Conservation (phyloP, 2,797 vertebrate species). For the Eulemur rubriventer region DNA sequence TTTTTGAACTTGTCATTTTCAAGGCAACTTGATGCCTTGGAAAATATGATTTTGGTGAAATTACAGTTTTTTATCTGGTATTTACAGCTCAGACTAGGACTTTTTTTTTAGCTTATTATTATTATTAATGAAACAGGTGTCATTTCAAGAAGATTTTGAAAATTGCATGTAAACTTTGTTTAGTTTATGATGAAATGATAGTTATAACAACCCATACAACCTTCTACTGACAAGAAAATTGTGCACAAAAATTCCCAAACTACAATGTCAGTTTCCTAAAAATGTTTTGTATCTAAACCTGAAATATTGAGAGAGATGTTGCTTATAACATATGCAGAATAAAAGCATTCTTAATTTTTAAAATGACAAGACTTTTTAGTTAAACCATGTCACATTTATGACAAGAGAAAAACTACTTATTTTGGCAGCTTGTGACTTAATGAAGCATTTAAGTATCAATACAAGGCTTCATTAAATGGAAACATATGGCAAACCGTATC, state of each 20-base stretch:
- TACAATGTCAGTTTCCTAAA: slow-evolving; percentile 80
- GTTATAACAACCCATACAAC: slow-evolving; percentile 76
- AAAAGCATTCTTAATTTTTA: slow-evolving; percentile 83
- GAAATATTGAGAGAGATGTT: slow-evolving; percentile 76
- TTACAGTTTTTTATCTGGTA: slow-evolving; percentile 80
- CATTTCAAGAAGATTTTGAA: slow-evolving; percentile 80
- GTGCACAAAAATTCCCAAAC: slow-evolving; percentile 77
- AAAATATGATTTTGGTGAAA: slow-evolving; percentile 84
- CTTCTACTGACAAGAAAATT: slow-evolving; percentile 81
- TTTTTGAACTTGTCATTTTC: slow-evolving; percentile 72
- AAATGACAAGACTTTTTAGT: slow-evolving; percentile 81
- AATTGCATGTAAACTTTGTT: slow-evolving; percentile 82
- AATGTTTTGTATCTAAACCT: slow-evolving; percentile 77
- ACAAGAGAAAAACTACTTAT: slow-evolving; percentile 83
- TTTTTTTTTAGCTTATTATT: slow-evolving; percentile 64
- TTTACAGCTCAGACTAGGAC: slow-evolving; percentile 82
- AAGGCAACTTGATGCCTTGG: slow-evolving; percentile 72
- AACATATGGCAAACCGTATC: slow-evolving; percentile 80
- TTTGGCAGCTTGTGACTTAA: slow-evolving; percentile 84
- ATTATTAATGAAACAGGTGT: slow-evolving; percentile 77
- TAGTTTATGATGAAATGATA: slow-evolving; percentile 82
- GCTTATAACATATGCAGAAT: slow-evolving; percentile 79
- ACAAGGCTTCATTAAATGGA: slow-evolving; percentile 81
- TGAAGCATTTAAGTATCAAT: slow-evolving; percentile 84
- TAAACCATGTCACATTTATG: slow-evolving; percentile 83